phyloP scores from a whole-genome alignment of 2,113 vertebrate species.

The Apteryx mantelli region DNA sequence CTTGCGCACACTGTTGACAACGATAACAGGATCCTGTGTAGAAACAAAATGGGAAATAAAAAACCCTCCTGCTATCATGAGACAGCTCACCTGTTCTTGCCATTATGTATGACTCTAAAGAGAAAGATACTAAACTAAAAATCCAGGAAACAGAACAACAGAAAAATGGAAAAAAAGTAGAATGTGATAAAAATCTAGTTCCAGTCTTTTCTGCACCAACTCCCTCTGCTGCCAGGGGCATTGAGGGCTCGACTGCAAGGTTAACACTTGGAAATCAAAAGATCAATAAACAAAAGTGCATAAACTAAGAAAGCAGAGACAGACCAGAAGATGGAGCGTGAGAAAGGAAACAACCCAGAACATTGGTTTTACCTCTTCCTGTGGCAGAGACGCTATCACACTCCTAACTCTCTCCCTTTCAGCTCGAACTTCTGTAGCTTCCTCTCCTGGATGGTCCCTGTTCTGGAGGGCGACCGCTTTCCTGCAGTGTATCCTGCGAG shows the following conservation, averaged over 20 bases:
- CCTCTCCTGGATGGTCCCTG: slow-evolving; percentile 77
- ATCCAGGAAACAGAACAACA: not conserved
- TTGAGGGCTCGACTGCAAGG: rapidly evolving
- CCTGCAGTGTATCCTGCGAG: not conserved
- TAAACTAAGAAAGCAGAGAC: not conserved
- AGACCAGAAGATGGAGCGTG: not conserved
- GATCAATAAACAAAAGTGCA: not conserved
- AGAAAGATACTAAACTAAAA: not conserved
- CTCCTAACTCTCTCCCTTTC: slow-evolving; percentile 81
- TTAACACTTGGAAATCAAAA: not conserved
- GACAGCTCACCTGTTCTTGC: not conserved
- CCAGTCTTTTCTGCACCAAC: not conserved
- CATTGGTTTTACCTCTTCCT: slow-evolving; percentile 75
- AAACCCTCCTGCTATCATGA: not conserved
- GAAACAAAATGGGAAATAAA: not conserved
- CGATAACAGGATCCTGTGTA: slow-evolving; percentile 81
- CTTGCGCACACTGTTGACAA: slow-evolving; percentile 85
- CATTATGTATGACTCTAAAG: not conserved
- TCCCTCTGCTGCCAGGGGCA: not conserved
- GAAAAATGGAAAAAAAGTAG: not conserved
- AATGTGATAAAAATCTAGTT: not conserved
- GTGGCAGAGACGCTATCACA: slow-evolving; percentile 49
- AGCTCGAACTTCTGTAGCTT: slow-evolving; percentile 83
- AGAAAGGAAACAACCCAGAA: rapidly evolving
- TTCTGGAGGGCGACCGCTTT: slow-evolving; percentile 64